phyloP scores from a whole-genome alignment of 2,888 invertebrate genomes.

The Eupithecia dodoneata region DNA sequence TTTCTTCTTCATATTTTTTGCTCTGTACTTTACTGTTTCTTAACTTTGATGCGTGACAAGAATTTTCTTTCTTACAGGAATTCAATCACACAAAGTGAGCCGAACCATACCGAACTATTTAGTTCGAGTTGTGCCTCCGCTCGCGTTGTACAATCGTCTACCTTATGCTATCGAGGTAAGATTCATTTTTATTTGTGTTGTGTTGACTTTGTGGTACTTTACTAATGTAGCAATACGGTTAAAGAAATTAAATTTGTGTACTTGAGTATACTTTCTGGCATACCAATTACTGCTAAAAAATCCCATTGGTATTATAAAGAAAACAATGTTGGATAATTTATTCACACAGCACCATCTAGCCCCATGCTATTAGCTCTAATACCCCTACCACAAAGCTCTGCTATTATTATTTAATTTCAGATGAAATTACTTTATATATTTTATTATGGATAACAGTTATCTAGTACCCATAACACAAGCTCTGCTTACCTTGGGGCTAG shows the following conservation, averaged over 20 bases:
- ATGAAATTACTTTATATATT: no score
- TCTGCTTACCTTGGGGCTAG: no score
- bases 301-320: no score
- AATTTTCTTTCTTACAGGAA: slow-evolving; percentile 58
- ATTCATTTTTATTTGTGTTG: neutral
- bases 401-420: no score
- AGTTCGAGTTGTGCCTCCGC: slow-evolving; percentile 88
- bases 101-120: slow-evolving; percentile 88
- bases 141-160: slow-evolving; percentile 90
- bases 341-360: no score
- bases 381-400: no score
- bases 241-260: neutral
- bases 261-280: neutral
- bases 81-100: slow-evolving; percentile 68
- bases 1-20: neutral
- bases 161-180: slow-evolving; percentile 84
- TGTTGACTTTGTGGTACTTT: neutral
- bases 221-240: neutral
- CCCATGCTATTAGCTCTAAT: no score
- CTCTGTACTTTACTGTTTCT: neutral
- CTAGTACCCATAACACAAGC: no score
- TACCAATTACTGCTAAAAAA: neutral
- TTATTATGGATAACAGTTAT: no score
- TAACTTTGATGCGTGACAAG: neutral
- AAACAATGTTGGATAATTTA: no score